Percentiles rank a stretch among this genome's conserved stretches.
phyloP scores from a whole-genome alignment of 2,797 vertebrate genomes.

The Muscicapa striata region DNA sequence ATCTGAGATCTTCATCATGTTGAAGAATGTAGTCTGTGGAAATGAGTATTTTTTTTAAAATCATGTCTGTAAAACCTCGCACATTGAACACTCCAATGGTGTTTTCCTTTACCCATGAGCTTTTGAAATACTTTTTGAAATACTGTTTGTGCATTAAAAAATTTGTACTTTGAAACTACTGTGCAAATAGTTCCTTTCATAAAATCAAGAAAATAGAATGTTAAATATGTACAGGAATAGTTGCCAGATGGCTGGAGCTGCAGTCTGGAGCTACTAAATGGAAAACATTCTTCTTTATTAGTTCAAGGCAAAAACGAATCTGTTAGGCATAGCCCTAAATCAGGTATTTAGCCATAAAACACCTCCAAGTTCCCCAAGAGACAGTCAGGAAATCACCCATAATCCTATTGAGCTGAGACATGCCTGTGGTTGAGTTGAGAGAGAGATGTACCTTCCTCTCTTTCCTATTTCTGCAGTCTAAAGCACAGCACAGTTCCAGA shows the following conservation, averaged over 20 bases:
- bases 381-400: not conserved
- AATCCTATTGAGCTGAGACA: not conserved
- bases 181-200: constrained; percentile 33
- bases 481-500: not conserved
- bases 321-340: not conserved
- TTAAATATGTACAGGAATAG: constrained; percentile 18
- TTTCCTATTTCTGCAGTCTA: not conserved
- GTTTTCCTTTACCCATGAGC: not conserved
- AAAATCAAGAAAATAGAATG: constrained; percentile 48
- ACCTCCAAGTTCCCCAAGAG: not conserved
- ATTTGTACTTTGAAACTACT: not conserved
- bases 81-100: not conserved
- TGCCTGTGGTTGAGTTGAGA: not conserved
- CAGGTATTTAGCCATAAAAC: not conserved
- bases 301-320: not conserved
- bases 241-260: not conserved
- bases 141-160: not conserved
- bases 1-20: not conserved
- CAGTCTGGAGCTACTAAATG: constrained; percentile 1
- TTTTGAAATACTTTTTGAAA: constrained; percentile 2
- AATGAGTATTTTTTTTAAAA: not conserved
- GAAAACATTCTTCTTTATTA: constrained; percentile 16
- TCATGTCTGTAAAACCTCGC: not conserved
- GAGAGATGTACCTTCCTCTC: not conserved
- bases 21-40: not conserved